phyloP scores from a whole-genome alignment of 2,888 invertebrate genomes.

The Mythimna lalbum region DNA sequence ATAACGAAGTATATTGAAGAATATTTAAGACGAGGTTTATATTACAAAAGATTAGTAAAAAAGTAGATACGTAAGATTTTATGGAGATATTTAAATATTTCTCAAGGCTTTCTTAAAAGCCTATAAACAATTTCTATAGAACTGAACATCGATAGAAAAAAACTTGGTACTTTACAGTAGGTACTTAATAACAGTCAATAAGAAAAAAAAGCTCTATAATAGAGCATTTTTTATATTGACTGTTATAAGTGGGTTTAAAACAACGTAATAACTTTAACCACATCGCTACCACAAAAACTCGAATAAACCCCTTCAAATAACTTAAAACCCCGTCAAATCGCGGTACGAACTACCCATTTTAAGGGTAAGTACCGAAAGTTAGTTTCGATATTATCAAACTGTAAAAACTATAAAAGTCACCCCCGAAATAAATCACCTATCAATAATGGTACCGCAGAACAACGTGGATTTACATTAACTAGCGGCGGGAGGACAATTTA shows the following conservation, averaged over 20 bases:
- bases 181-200: too few relatives aligned
- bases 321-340: conserved; percentile 33
- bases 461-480: conserved; percentile 73
- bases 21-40: neutral
- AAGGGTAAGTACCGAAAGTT: conserved; percentile 30
- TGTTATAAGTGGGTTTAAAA: neutral
- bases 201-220: too few relatives aligned
- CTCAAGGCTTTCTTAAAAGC: neutral
- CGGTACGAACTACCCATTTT: conserved; percentile 41
- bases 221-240: neutral
- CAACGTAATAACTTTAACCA: conserved; percentile 3
- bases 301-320: conserved; percentile 27
- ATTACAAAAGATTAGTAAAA: too few relatives aligned
- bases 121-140: neutral
- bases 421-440: conserved; percentile 75
- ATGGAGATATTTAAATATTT: neutral
- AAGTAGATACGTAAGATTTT: neutral
- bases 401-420: conserved; percentile 65
- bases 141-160: neutral
- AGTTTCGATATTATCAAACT: conserved; percentile 52
- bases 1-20: neutral
- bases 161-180: too few relatives aligned
- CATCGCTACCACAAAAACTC: neutral
- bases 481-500: conserved; percentile 58
- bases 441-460: conserved; percentile 68